Percentiles rank a stretch among this genome's conserved stretches.
Evolutionary conservation across 2,113 vertebrate species (phyloP).

Genomic region (Onychorhynchus coronatus): DNA sequence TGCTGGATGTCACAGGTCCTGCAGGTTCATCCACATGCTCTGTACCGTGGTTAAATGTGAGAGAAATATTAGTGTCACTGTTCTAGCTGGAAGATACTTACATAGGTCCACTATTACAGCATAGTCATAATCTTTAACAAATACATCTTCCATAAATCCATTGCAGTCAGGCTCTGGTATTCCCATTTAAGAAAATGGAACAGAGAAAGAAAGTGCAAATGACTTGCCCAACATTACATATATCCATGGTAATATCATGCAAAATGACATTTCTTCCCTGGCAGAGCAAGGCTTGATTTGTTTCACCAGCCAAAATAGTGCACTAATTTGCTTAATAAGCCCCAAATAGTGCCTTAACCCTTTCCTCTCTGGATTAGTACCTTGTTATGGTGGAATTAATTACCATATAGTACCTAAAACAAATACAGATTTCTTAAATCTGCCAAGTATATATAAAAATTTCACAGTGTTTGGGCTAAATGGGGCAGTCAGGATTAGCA

Average conservation of each 20-base stretch:
- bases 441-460: neutral
- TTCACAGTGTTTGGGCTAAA: neutral
- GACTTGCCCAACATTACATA: neutral
- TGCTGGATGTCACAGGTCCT: neutral
- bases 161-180: neutral
- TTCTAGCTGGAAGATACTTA: neutral
- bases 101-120: neutral
- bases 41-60: neutral
- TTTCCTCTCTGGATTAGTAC: neutral
- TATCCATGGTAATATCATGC: neutral
- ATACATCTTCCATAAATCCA: neutral
- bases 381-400: neutral
- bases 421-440: neutral
- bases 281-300: neutral
- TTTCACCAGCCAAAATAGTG: neutral
- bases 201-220: neutral
- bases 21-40: neutral
- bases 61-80: neutral
- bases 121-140: neutral
- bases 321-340: neutral
- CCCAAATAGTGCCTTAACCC: neutral
- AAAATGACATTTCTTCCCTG: neutral
- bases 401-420: neutral
- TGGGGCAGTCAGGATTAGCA: neutral
- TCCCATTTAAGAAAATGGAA: neutral